Conservation (phyloP, 2,113 vertebrate species). For the Atlantisia rogersi region DNA sequence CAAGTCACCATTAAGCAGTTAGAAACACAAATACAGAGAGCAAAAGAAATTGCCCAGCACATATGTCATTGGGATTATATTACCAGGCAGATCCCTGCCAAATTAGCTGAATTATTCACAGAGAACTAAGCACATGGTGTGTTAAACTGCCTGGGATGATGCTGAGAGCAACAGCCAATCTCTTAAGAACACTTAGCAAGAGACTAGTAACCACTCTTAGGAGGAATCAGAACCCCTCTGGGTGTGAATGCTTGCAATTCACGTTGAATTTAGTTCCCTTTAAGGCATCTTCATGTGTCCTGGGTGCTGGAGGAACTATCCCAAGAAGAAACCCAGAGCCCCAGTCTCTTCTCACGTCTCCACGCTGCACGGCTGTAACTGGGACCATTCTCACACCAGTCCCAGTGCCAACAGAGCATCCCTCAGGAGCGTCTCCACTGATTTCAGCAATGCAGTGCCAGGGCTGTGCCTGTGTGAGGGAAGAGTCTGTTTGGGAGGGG, state of each 20-base stretch:
- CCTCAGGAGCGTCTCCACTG: neutral
- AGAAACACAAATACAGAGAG: neutral
- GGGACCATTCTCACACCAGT: accelerated
- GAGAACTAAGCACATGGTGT: neutral
- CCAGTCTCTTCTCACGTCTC: neutral
- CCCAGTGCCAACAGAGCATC: neutral
- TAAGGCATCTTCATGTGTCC: accelerated
- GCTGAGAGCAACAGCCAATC: neutral
- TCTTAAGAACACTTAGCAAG: neutral
- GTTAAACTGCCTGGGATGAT: neutral
- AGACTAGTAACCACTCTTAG: neutral
- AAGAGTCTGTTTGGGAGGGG: neutral
- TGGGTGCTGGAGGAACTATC: neutral
- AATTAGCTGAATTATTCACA: neutral
- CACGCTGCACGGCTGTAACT: neutral
- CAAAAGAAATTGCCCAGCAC: neutral
- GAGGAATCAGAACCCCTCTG: neutral
- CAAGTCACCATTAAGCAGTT: neutral
- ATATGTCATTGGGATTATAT: neutral
- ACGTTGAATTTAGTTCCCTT: neutral
- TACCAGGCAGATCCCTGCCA: neutral
- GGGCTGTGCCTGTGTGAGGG: neutral
- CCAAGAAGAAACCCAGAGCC: neutral
- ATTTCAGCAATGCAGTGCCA: neutral
- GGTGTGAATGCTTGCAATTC: neutral